These are phyloP conservation scores for Zaprionus inermis DNA, from an alignment of 1,140 invertebrate genomes.

Conservation along the genomic window DNA sequence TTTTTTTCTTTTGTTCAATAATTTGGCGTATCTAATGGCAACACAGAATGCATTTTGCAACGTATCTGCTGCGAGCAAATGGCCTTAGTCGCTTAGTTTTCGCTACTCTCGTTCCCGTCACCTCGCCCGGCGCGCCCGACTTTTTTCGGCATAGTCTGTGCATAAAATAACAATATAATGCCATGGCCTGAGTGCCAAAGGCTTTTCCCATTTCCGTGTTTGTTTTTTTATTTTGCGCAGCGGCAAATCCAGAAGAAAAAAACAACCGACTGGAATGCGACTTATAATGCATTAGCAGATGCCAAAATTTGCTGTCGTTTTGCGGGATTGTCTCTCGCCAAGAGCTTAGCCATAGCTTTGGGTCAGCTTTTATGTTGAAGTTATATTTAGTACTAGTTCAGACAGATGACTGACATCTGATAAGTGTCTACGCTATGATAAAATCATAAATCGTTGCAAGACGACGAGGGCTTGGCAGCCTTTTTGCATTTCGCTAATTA, in stretches of 20 bases:
- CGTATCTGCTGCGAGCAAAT: slow-evolving; percentile 76
- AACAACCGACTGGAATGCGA: slow-evolving; percentile 48
- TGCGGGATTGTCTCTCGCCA: slow-evolving; percentile 9
- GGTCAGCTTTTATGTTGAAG: slow-evolving; percentile 48
- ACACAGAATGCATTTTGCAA: slow-evolving; percentile 75
- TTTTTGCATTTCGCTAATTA: slow-evolving; percentile 70
- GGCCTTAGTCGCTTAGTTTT: slow-evolving; percentile 71
- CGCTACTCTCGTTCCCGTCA: not conserved
- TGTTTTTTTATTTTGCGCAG: slow-evolving; percentile 6
- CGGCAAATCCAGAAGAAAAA: slow-evolving; percentile 19
- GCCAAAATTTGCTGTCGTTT: slow-evolving; percentile 61
- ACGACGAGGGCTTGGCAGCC: slow-evolving; percentile 19
- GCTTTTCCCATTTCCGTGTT: slow-evolving; percentile 33
- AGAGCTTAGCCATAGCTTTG: slow-evolving; percentile 2
- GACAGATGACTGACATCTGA: slow-evolving; percentile 55
- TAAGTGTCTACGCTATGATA: slow-evolving; percentile 27
- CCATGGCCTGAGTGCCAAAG: slow-evolving; percentile 53
- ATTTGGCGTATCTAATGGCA: slow-evolving; percentile 79
- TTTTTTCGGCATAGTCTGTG: slow-evolving; percentile 57
- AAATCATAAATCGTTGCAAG: slow-evolving; percentile 58
- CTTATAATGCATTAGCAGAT: slow-evolving; percentile 65
- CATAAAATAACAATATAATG: slow-evolving; percentile 82
- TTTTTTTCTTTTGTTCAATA: slow-evolving; percentile 68
- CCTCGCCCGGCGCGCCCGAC: too few relatives aligned
- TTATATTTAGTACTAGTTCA: not conserved